These are phyloP conservation scores for Arge pagana DNA, from an alignment of 2,888 invertebrate species.

Conservation along the genomic window DNA sequence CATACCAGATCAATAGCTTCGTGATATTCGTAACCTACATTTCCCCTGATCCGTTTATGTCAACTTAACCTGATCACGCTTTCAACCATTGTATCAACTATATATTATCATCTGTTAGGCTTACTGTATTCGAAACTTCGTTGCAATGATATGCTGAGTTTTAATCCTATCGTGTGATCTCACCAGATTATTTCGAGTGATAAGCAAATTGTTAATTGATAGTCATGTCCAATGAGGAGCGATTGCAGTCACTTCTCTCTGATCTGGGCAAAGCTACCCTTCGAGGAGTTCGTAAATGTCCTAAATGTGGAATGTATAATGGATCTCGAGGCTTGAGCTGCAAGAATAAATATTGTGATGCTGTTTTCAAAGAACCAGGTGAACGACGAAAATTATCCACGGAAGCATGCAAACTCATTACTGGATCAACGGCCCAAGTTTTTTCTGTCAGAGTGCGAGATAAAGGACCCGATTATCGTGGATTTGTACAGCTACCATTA, in stretches of 20 bases:
- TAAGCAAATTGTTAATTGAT: background rate
- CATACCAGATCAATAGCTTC: too few species aligned
- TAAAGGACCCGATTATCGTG: constrained; percentile 71
- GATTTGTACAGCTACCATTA: constrained; percentile 68
- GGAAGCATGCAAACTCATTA: constrained; percentile 70
- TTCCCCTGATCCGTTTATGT: too few species aligned
- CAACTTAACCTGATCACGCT: too few species aligned
- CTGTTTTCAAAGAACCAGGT: constrained; percentile 66
- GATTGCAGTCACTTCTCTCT: constrained; percentile 57
- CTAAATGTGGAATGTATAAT: constrained; percentile 75
- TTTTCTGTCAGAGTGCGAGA: constrained; percentile 74
- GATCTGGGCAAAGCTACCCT: constrained; percentile 69
- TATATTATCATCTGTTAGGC: too few species aligned
- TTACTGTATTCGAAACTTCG: too few species aligned
- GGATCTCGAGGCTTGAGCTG: constrained; percentile 76
- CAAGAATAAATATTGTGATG: constrained; percentile 73
- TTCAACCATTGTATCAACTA: too few species aligned
- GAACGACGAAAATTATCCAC: constrained; percentile 64
- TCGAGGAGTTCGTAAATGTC: constrained; percentile 75
- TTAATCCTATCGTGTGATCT: too few species aligned
- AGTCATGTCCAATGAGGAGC: constrained; percentile 56
- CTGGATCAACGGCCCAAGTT: constrained; percentile 65
- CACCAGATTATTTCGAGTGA: background rate
- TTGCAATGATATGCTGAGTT: too few species aligned
- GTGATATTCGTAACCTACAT: too few species aligned